Evolutionary conservation across 23 tunicate species (phyloP).

Genomic region (Botrylloides violaceus): DNA sequence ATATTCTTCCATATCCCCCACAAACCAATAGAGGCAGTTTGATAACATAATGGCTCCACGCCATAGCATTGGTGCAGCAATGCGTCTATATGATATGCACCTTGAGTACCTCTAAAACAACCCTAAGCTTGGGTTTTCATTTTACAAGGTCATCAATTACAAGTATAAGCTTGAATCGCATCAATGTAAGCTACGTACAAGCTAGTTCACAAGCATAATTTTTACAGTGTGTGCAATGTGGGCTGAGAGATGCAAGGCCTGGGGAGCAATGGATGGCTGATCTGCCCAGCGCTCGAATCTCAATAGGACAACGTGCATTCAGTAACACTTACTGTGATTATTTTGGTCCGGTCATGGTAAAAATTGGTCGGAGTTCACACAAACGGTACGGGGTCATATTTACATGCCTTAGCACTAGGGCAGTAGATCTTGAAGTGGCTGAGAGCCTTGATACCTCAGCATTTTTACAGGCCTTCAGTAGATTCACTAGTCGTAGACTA

Average conservation of each 20-base stretch:
- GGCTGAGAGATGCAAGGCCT: conserved; percentile 25
- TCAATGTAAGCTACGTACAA: too few relatives aligned
- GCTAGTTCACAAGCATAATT: too few relatives aligned
- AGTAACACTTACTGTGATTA: background rate
- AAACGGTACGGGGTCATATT: background rate
- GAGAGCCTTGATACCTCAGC: background rate
- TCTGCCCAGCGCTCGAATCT: conserved; percentile 20
- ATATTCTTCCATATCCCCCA: too few relatives aligned
- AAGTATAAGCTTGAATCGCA: too few relatives aligned
- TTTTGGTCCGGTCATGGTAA: background rate
- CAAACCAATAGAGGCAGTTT: too few relatives aligned
- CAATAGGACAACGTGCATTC: conserved; percentile 27
- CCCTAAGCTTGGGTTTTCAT: too few relatives aligned
- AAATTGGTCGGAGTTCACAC: background rate
- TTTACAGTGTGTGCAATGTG: conserved; percentile 17
- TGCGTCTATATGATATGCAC: too few relatives aligned
- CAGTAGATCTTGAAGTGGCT: background rate
- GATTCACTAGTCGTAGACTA: background rate
- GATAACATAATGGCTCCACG: too few relatives aligned
- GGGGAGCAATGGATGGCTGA: conserved; percentile 38
- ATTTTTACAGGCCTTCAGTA: background rate
- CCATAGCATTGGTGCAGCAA: too few relatives aligned
- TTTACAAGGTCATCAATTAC: too few relatives aligned
- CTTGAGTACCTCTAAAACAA: too few relatives aligned
- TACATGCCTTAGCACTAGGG: background rate